phyloP scores from a whole-genome alignment of 2,888 invertebrate species.

The Acanthococcus lagerstroemiae region DNA sequence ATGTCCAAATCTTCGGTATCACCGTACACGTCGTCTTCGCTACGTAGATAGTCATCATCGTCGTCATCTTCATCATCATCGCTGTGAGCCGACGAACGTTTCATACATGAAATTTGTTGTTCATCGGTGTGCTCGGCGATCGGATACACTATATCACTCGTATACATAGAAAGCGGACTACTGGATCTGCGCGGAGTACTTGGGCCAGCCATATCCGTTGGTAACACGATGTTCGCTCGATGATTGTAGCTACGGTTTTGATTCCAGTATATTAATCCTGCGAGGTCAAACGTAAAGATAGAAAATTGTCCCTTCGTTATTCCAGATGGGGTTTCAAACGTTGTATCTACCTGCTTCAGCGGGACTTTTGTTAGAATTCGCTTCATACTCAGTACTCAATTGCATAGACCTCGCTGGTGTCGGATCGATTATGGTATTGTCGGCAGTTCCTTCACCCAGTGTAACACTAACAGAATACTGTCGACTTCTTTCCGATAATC shows the following conservation, averaged over 20 bases:
- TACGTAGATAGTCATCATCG: slow-evolving; percentile 34
- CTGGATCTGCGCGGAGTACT: slow-evolving; percentile 7
- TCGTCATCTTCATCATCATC: slow-evolving; percentile 32
- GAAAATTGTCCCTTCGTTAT: neutral
- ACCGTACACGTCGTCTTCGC: slow-evolving; percentile 35
- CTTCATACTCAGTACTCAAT: slow-evolving; percentile 7
- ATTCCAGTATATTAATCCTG: slow-evolving; percentile 38
- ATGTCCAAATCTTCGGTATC: slow-evolving; percentile 27
- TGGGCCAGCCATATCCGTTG: slow-evolving; percentile 6
- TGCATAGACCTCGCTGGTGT: slow-evolving; percentile 22
- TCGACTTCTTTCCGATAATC: slow-evolving; percentile 35
- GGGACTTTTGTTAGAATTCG: slow-evolving; percentile 21
- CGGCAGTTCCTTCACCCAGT: slow-evolving; percentile 19
- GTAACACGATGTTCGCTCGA: slow-evolving; percentile 6
- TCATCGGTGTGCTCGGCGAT: slow-evolving; percentile 78
- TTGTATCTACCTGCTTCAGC: slow-evolving; percentile 13
- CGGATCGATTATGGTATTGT: slow-evolving; percentile 20
- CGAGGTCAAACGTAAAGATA: neutral
- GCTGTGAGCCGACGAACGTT: slow-evolving; percentile 36
- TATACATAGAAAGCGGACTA: slow-evolving; percentile 19
- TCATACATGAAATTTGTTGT: slow-evolving; percentile 47
- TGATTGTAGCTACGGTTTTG: slow-evolving; percentile 19
- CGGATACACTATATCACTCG: slow-evolving; percentile 64
- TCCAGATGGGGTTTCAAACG: neutral
- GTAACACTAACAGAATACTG: slow-evolving; percentile 29